These are phyloP conservation scores for Pseudotriccus pelzelni DNA, from an alignment of 2,797 vertebrate genomes.

Conservation along the genomic window DNA sequence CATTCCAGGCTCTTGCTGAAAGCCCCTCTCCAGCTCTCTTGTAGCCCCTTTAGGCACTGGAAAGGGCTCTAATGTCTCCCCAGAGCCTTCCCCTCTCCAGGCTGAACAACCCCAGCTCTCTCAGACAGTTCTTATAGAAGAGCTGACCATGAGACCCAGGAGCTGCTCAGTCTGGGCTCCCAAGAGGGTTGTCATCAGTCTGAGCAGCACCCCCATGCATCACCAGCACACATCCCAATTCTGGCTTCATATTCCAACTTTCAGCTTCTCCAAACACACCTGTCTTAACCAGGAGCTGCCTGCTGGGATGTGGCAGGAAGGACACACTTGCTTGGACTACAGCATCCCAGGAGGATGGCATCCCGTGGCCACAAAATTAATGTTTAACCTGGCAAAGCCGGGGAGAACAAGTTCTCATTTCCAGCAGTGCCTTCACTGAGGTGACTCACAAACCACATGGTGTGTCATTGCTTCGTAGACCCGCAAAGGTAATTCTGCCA, in stretches of 20 bases:
- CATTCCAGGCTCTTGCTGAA: not conserved
- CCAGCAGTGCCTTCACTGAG: not conserved
- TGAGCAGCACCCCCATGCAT: rapidly evolving
- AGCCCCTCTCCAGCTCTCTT: not conserved
- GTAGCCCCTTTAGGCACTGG: not conserved
- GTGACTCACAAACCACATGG: constrained; percentile 43
- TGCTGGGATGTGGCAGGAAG: not conserved
- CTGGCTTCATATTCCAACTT: not conserved
- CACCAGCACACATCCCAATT: not conserved
- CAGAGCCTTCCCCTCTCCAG: not conserved
- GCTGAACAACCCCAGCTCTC: not conserved
- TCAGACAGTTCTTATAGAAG: not conserved
- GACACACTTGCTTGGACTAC: rapidly evolving
- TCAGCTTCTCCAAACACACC: not conserved
- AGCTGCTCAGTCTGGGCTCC: not conserved
- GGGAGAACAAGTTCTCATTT: constrained; percentile 1
- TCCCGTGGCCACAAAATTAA: rapidly evolving
- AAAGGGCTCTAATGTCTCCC: not conserved
- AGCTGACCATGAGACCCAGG: rapidly evolving
- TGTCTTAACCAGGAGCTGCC: not conserved
- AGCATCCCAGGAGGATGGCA: not conserved
- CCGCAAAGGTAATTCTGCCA: constrained; percentile 19
- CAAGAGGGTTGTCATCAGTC: not conserved
- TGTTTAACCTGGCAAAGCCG: constrained; percentile 20
- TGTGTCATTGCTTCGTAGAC: constrained; percentile 50